Conservation (phyloP, 2,888 invertebrate genomes). For the Parelbella ahira region DNA sequence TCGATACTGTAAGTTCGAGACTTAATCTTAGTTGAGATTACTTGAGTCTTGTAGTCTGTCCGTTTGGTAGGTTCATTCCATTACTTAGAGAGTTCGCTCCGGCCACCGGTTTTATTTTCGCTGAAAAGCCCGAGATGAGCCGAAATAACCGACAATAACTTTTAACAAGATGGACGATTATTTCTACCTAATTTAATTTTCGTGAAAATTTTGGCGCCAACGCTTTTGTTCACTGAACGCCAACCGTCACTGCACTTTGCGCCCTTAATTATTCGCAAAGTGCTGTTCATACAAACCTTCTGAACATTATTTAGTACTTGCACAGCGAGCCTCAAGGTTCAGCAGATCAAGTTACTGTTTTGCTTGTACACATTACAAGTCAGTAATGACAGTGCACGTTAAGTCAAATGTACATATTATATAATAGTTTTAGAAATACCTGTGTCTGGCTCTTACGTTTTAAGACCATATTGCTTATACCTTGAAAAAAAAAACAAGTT, state of each 20-base stretch:
- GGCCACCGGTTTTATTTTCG: slow-evolving; percentile 43
- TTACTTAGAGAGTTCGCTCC: slow-evolving; percentile 50
- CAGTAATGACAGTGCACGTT: too few species aligned
- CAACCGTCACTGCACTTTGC: slow-evolving; percentile 8
- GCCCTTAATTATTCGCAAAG: slow-evolving; percentile 20
- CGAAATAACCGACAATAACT: slow-evolving; percentile 41
- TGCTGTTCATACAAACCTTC: slow-evolving; percentile 14
- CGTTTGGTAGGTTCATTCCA: slow-evolving; percentile 45
- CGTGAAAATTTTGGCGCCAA: slow-evolving; percentile 29
- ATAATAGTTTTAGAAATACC: too few species aligned
- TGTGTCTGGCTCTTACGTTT: too few species aligned
- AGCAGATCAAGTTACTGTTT: slow-evolving; percentile 4
- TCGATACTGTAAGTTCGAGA: slow-evolving; percentile 65
- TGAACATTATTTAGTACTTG: slow-evolving; percentile 11
- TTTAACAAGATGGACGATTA: slow-evolving; percentile 54
- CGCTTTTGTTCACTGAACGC: slow-evolving; percentile 1
- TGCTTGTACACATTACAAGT: too few species aligned
- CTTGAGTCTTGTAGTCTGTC: slow-evolving; percentile 47
- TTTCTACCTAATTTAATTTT: slow-evolving; percentile 44
- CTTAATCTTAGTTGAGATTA: slow-evolving; percentile 69
- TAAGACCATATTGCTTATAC: too few species aligned
- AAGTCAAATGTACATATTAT: too few species aligned
- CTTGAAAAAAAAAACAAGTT: too few species aligned
- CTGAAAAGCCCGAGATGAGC: slow-evolving; percentile 33
- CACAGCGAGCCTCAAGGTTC: slow-evolving; percentile 7